Evolutionary conservation across 2,888 invertebrate genomes (phyloP).

Genomic region (Neoitamus cyanurus): DNA sequence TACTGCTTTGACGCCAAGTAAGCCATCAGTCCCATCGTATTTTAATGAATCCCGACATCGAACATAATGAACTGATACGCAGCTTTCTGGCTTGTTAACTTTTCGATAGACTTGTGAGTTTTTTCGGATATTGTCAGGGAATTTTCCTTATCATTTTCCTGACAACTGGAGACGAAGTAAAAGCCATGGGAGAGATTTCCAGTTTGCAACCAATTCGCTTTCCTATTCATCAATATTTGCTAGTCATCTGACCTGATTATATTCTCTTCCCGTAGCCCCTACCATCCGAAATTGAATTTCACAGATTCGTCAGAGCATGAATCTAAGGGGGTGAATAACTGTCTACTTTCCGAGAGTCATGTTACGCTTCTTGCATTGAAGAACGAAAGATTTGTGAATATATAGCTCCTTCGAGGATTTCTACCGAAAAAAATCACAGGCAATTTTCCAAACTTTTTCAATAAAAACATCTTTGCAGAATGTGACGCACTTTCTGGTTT

Average conservation of each 20-base stretch:
- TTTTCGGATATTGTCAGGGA: background rate
- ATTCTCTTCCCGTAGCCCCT: background rate
- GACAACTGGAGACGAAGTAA: constrained; percentile 7
- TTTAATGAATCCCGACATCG: background rate
- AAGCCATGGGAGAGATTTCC: background rate
- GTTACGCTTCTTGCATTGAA: background rate
- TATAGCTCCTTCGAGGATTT: background rate
- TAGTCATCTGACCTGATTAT: constrained; percentile 33
- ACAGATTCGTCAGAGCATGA: constrained; percentile 28
- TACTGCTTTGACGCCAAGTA: background rate
- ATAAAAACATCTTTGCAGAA: background rate
- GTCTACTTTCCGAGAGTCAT: constrained; percentile 27
- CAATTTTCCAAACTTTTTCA: background rate
- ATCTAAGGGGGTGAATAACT: constrained; percentile 28
- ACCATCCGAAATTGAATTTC: constrained; percentile 13
- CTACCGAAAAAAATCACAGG: background rate
- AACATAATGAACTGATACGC: background rate
- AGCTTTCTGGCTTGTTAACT: constrained; percentile 28
- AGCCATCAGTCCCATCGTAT: background rate
- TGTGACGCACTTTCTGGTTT: background rate
- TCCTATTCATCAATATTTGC: constrained; percentile 26
- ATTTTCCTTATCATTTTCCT: constrained; percentile 28
- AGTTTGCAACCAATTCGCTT: background rate
- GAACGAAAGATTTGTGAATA: background rate
- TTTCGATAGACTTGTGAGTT: background rate